Conservation (phyloP, 2,888 invertebrate species). For the Morpho achilles region DNA sequence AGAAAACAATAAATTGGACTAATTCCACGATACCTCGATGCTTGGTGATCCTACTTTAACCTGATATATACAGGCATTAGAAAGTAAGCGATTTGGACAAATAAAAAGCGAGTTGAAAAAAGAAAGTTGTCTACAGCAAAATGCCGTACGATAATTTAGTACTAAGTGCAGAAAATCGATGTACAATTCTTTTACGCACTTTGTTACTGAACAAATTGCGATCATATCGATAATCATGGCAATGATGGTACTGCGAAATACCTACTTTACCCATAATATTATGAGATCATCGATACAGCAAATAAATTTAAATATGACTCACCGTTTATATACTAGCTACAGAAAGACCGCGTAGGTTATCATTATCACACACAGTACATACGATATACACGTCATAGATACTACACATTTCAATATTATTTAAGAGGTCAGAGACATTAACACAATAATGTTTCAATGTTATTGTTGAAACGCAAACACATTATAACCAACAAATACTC, state of each 20-base stretch:
- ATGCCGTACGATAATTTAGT: too few species aligned
- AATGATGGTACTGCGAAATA: constrained; percentile 30
- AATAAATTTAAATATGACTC: constrained; percentile 80
- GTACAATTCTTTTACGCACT: constrained; percentile 12
- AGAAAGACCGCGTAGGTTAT: constrained; percentile 74
- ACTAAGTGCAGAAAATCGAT: neutral
- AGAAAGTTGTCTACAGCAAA: too few species aligned
- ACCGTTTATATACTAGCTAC: constrained; percentile 66
- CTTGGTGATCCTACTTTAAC: neutral
- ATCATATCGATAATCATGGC: constrained; percentile 25
- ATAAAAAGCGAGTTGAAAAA: too few species aligned
- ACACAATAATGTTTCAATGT: constrained; percentile 14
- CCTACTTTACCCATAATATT: constrained; percentile 39
- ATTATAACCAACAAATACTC: constrained; percentile 16
- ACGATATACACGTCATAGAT: constrained; percentile 39
- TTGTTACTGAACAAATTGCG: constrained; percentile 20
- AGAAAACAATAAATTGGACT: neutral
- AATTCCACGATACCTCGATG: neutral
- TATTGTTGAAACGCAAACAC: constrained; percentile 19
- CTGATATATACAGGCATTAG: neutral
- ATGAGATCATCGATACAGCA: constrained; percentile 78
- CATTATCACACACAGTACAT: constrained; percentile 62
- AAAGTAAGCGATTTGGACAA: neutral
- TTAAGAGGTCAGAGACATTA: constrained; percentile 19
- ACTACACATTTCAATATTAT: constrained; percentile 43